phyloP scores from a whole-genome alignment of 2,888 invertebrate species.

The Oligia fasciuncula region DNA sequence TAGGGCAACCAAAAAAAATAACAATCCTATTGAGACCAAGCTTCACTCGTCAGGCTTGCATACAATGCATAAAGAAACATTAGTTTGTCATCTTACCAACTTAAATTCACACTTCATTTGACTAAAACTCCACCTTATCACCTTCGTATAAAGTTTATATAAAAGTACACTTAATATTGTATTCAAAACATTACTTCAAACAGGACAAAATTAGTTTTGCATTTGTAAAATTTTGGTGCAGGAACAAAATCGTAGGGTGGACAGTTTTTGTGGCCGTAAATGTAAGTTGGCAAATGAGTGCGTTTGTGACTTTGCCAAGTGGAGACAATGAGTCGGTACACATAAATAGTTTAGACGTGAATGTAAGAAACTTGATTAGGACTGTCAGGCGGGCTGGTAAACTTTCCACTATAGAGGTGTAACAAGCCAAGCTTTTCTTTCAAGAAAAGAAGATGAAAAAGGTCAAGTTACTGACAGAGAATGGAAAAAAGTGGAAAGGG shows the following conservation, averaged over 20 bases:
- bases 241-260: slow-evolving; percentile 28
- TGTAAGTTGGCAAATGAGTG: slow-evolving; percentile 60
- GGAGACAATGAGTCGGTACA: slow-evolving; percentile 75
- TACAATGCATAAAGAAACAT: slow-evolving; percentile 76
- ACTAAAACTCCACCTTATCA: slow-evolving; percentile 52
- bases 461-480: background rate
- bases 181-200: slow-evolving; percentile 68
- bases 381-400: slow-evolving; percentile 10
- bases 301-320: slow-evolving; percentile 76
- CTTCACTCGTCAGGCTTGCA: slow-evolving; percentile 70
- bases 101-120: slow-evolving; percentile 3
- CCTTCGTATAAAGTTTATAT: slow-evolving; percentile 5
- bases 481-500: too few relatives aligned
- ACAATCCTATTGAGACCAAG: slow-evolving; percentile 64
- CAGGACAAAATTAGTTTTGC: slow-evolving; percentile 43
- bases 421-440: background rate
- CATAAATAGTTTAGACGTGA: slow-evolving; percentile 71
- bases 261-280: slow-evolving; percentile 39
- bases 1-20: slow-evolving; percentile 69
- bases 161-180: slow-evolving; percentile 47
- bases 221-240: slow-evolving; percentile 45
- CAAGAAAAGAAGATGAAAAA: background rate
- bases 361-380: slow-evolving; percentile 65
- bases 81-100: slow-evolving; percentile 63
- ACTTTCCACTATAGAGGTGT: background rate